These are phyloP conservation scores for Spodoptera picta DNA, from an alignment of 2,888 invertebrate species.

Conservation along the genomic window DNA sequence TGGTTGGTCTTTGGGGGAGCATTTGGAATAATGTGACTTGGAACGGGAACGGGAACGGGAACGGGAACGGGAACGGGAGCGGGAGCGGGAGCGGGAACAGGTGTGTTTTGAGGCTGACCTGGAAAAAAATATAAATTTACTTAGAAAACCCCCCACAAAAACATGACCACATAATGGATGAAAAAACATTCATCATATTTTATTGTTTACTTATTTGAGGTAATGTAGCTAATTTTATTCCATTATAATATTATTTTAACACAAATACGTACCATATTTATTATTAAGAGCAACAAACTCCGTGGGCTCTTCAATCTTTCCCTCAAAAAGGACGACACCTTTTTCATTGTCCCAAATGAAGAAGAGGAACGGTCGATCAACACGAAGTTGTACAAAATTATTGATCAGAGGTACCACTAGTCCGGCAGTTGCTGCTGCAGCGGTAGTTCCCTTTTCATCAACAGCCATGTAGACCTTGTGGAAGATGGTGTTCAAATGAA, in stretches of 20 bases:
- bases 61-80: no score
- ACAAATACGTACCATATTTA: conserved; percentile 10
- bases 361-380: conserved; percentile 91
- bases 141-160: no score
- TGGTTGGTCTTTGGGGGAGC: no score
- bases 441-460: conserved; percentile 90
- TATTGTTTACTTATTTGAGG: no score
- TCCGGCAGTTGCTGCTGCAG: conserved; percentile 89
- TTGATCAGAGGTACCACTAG: conserved; percentile 90
- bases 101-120: no score
- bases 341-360: conserved; percentile 89
- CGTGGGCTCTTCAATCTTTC: conserved; percentile 87
- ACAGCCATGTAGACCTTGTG: conserved; percentile 91
- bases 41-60: no score
- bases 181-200: no score
- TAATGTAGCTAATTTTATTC: no score
- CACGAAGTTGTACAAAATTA: conserved; percentile 82
- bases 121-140: no score
- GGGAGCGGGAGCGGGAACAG: no score
- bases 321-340: conserved; percentile 90
- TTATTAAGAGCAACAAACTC: conserved; percentile 49
- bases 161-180: no score
- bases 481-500: conserved; percentile 86
- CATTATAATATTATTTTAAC: background rate
- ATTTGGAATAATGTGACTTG: background rate